Base-by-base conservation (phyloP, 2,888 invertebrate genomes). In the Himalopsyche anomala region DNA sequence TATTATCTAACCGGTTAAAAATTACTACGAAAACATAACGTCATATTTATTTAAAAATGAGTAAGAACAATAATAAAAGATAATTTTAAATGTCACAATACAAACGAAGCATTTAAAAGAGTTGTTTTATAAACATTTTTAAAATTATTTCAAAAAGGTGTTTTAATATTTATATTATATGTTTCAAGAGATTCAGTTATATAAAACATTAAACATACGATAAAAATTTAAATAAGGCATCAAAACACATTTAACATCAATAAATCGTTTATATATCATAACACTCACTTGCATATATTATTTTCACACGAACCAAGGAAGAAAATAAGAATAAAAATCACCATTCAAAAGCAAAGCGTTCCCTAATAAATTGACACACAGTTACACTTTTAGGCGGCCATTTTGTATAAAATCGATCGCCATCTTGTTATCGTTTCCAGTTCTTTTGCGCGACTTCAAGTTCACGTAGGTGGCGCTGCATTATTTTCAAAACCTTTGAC, bases 401-500 rank as follows among this genome's bases (percentile, higher is more conserved):
- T 83, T 45, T 69, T 51, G 80, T 55, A 45, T 45, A 28, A 45
- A 62, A 79, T 15, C 42, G 86, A 17, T 74, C 81, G 85, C 79
- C 83, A 86, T 86, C 56, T 83, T 86, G 85, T 79, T 79, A 40
- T 40, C 80, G 45, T 55, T 42, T 83, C 56, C 56, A 80, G 54
- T 51, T 79, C 83, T 19, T 56, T 74, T 69, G 42, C 19, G 36
- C 45, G 5, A 45, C 36, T 40, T 80, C 36, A 12, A 80, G 45
- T 87, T 88, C 88, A 88, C 88, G 88, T 84, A 17, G 86, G 83
- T 19, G 88, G 82, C n/a, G 87, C 55, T 42, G 82, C 28, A 62
- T 83, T 84, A 45, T 87, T 87, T 80, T 96, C 95, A 91, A 94
- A 97, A 12, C 98, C 98, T 89, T 95, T 95, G 83, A 96, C 94